Evolutionary conservation across 1,140 invertebrate genomes (phyloP).

Genomic region (Leptonema lineaticorne): DNA sequence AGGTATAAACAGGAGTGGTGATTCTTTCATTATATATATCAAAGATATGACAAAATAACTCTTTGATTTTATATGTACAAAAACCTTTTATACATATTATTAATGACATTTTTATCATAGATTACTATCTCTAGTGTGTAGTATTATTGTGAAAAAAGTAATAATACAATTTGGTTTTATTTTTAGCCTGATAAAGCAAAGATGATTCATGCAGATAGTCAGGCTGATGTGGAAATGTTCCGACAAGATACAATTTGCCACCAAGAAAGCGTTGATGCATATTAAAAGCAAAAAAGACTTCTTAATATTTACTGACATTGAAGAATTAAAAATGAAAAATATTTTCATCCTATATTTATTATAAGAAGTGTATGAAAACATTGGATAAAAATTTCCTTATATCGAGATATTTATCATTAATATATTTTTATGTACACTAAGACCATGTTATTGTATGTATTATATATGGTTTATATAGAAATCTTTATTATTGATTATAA

Average conservation of each 20-base stretch:
- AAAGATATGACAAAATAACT: conserved; percentile 17
- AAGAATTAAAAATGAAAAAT: neutral
- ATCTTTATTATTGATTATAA: too few species aligned
- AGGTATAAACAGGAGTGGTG: too few species aligned
- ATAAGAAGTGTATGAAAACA: neutral
- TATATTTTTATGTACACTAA: too few species aligned
- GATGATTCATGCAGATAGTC: conserved; percentile 62
- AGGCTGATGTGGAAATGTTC: conserved; percentile 65
- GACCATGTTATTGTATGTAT: too few species aligned
- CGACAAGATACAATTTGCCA: conserved; percentile 62
- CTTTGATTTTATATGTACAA: neutral
- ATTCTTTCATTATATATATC: too few species aligned
- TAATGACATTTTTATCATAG: neutral
- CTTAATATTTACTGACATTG: neutral
- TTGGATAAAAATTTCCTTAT: too few species aligned
- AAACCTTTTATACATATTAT: neutral
- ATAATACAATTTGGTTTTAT: too few species aligned
- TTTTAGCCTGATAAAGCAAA: conserved; percentile 59
- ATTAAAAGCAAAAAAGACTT: conserved; percentile 42
- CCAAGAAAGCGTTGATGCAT: conserved; percentile 57
- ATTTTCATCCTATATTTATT: conserved; percentile 18
- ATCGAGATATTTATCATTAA: too few species aligned
- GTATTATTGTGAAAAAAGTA: too few species aligned
- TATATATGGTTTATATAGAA: too few species aligned
- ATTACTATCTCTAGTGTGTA: too few species aligned